These are phyloP conservation scores for Drosophila sturtevanti DNA, from an alignment of 1,140 invertebrate species.

Conservation along the genomic window DNA sequence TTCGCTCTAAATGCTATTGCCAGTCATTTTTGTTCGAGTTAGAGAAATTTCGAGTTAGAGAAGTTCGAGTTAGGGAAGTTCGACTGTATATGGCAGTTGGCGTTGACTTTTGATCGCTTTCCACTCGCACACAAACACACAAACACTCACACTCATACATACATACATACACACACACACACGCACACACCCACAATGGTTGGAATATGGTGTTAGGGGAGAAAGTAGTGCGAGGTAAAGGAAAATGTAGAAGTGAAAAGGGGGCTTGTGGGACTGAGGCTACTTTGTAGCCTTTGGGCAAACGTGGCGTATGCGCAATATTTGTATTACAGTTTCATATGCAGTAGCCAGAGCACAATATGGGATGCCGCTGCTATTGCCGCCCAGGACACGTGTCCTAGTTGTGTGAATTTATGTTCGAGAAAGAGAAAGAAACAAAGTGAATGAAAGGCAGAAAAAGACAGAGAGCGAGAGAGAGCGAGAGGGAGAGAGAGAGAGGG, in stretches of 20 bases:
- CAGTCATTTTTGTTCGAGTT: too few relatives aligned
- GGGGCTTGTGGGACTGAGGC: not conserved
- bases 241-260: not conserved
- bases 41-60: too few relatives aligned
- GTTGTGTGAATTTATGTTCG: constrained; percentile 20
- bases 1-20: too few relatives aligned
- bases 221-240: too few relatives aligned
- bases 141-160: constrained; percentile 7
- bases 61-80: too few relatives aligned
- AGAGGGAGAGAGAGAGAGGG: not conserved
- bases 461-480: not conserved
- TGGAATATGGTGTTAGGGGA: not conserved
- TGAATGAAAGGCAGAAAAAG: too few relatives aligned
- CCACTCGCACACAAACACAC: constrained; percentile 24
- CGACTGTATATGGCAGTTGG: constrained; percentile 66
- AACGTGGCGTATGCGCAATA: constrained; percentile 75
- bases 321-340: constrained; percentile 76
- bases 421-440: constrained; percentile 13
- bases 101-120: constrained; percentile 73
- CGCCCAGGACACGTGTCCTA: constrained; percentile 48
- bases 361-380: constrained; percentile 18
- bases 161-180: constrained; percentile 9
- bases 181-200: constrained; percentile 5
- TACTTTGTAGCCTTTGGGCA: constrained; percentile 46
- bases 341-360: constrained; percentile 22